Percentiles rank a stretch among this genome's conserved stretches.
phyloP scores from a whole-genome alignment of 2,888 invertebrate genomes.

The Drymonia ruficornis region DNA sequence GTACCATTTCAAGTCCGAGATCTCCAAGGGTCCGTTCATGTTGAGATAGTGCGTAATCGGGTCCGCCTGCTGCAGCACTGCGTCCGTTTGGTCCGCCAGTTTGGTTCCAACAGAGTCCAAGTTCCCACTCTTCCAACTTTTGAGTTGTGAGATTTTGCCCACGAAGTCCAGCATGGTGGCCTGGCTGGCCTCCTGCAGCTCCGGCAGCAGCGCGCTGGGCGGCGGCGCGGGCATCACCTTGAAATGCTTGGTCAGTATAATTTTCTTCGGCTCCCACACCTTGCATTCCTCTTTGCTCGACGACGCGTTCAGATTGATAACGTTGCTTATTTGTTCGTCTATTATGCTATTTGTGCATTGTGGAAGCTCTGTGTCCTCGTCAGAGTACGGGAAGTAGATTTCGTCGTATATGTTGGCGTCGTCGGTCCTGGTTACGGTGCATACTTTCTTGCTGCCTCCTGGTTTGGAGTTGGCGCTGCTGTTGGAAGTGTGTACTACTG shows the following conservation, averaged over 20 bases:
- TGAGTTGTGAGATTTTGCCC: constrained; percentile 73
- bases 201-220: constrained; percentile 63
- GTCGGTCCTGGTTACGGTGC: constrained; percentile 66
- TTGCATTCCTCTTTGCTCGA: constrained; percentile 78
- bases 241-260: constrained; percentile 69
- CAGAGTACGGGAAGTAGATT: constrained; percentile 84
- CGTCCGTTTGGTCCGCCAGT: constrained; percentile 72
- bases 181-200: constrained; percentile 67
- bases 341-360: constrained; percentile 73
- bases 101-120: constrained; percentile 75
- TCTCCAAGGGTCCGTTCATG: constrained; percentile 78
- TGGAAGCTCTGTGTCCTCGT: constrained; percentile 84
- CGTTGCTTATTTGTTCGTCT: constrained; percentile 81
- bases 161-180: constrained; percentile 73
- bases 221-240: constrained; percentile 70
- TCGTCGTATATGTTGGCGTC: constrained; percentile 76
- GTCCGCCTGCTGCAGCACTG: constrained; percentile 63
- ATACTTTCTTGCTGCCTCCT: constrained; percentile 80
- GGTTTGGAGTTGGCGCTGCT: constrained; percentile 80
- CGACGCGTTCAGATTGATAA: constrained; percentile 79
- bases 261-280: constrained; percentile 74
- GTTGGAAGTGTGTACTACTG: constrained; percentile 73
- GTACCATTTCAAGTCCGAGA: constrained; percentile 77
- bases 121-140: constrained; percentile 74
- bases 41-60: constrained; percentile 72